Base-by-base conservation (phyloP, 1,140 invertebrate genomes). In the Cotesia chilonis region DNA sequence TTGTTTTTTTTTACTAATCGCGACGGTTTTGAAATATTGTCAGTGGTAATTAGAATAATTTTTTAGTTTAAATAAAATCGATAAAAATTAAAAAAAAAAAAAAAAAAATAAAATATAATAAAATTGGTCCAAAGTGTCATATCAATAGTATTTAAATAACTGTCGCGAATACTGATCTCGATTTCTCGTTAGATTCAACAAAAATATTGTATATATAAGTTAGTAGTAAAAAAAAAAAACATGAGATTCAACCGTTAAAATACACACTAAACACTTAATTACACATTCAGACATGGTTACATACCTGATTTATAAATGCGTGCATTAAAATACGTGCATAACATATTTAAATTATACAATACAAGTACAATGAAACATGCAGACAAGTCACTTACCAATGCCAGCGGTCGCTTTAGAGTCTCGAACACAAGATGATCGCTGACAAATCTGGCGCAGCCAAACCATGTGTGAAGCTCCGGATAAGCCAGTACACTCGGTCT, bases 391-490 rank as follows among this genome's bases (percentile, higher is more conserved):
- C 91, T 92, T 79, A 92, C 91, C 80, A 91, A 84, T 54, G 88
- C 71, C 75, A 89, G 88, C 3, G 89, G 87, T 67, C 88, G 86
- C 37, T 82, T 82, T 47, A 90, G 82, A 14, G 89, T 88, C 76
- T 90, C 89, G 77, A 90, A 92, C 10, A 87, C 83, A 41, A 92
- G 85, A 74, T 89, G 89, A 78, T 92, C 91, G 4, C 89, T 85
- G 2, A 92, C 87, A 66, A 93, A 90, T 20, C 82, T 82, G 3
- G 89, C 86, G 68, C 90, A 86, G 20, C 90, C 90, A 76, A 89
- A 81, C 90, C 91, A 92, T 4, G 85, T 88, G 72, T 86, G 87
- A 14, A 92, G 84, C 74, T 90, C 89, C 0, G 88, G 84, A 80
- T 88, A 91, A 7, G 89, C 88, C 37, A 92, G 81, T 55, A 88